phyloP scores from a whole-genome alignment of 2,888 invertebrate species.

The Watsonalla binaria region DNA sequence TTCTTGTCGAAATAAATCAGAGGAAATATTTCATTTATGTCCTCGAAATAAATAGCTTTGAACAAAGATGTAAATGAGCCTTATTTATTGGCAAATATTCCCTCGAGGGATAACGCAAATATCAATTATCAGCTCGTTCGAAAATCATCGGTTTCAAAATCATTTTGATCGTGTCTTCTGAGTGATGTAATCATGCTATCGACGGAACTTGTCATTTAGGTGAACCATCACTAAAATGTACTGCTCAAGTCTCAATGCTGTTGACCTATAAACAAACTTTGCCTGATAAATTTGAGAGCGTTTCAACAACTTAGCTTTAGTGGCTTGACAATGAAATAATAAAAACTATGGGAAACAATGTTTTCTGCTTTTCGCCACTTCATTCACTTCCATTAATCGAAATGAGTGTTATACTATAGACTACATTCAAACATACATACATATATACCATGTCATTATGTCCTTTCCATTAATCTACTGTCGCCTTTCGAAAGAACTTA shows the following conservation, averaged over 20 bases:
- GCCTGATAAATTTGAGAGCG: neutral
- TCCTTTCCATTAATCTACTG: too few relatives aligned
- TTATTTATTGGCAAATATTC: neutral
- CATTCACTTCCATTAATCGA: neutral
- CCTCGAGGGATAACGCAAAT: too few relatives aligned
- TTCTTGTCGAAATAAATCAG: constrained; percentile 19
- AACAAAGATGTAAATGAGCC: neutral
- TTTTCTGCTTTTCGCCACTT: neutral
- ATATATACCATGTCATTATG: too few relatives aligned
- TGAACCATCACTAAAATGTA: constrained; percentile 28
- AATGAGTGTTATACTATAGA: neutral
- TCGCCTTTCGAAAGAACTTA: too few relatives aligned
- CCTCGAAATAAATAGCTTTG: neutral
- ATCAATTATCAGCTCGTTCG: neutral
- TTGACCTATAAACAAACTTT: constrained; percentile 1
- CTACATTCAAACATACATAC: too few relatives aligned
- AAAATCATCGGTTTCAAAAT: neutral
- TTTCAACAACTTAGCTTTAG: neutral
- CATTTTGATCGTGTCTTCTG: neutral
- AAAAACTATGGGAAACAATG: neutral
- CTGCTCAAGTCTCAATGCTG: constrained; percentile 13
- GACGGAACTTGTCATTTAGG: constrained; percentile 17
- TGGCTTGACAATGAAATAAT: neutral
- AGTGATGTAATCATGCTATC: constrained; percentile 9
- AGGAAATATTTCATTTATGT: neutral